Percentiles rank a stretch among this genome's conserved stretches.
Conservation (phyloP, 2,113 vertebrate genomes). For the Anolis sagrei region DNA sequence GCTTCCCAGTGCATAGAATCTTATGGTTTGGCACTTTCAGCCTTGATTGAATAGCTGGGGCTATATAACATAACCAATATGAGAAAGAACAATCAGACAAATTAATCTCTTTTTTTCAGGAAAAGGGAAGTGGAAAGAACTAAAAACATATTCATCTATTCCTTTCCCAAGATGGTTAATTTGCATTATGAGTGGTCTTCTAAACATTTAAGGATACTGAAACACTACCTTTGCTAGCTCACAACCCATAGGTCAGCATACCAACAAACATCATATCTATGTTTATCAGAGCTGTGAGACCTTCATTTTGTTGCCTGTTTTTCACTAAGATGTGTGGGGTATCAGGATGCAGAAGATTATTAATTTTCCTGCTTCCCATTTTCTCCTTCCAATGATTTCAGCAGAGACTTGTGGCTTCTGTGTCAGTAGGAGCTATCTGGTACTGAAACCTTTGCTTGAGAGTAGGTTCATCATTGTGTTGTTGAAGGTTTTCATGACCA, state of each 20-base stretch:
- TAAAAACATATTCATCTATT: not conserved
- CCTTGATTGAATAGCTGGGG: not conserved
- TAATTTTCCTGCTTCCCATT: not conserved
- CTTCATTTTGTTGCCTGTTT: not conserved
- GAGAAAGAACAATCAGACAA: not conserved
- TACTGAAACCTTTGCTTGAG: no score
- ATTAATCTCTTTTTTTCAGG: no score
- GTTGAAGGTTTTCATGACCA: no score
- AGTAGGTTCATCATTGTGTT: no score
- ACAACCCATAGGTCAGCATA: not conserved
- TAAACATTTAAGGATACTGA: not conserved
- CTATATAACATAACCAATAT: not conserved
- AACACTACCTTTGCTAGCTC: not conserved
- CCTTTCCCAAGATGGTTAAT: not conserved
- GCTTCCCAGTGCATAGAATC: not conserved
- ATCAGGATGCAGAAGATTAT: not conserved
- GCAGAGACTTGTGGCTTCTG: not conserved
- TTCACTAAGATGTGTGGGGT: not conserved
- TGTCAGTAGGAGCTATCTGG: no score
- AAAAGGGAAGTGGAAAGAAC: no score
- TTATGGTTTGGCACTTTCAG: not conserved
- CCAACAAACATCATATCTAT: no score
- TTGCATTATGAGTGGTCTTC: not conserved
- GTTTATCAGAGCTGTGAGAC: not conserved
- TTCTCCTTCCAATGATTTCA: not conserved